These are phyloP conservation scores for Sceloporus tristichus DNA, from an alignment of 2,113 vertebrate species.

Conservation along the genomic window DNA sequence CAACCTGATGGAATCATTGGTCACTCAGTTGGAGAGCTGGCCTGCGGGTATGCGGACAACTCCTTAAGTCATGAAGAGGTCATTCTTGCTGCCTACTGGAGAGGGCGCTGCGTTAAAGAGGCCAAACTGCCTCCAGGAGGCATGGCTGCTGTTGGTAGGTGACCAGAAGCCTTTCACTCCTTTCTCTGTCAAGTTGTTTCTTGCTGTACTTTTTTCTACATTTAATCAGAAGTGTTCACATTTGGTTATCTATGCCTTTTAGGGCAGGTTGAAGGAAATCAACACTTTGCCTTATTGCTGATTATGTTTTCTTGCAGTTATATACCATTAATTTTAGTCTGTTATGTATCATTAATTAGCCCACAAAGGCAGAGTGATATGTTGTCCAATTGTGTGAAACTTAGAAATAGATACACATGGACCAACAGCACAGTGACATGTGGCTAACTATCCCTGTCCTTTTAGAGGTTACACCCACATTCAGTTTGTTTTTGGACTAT, in stretches of 20 bases:
- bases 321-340: background rate
- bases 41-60: conserved; percentile 94
- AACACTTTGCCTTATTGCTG: background rate
- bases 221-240: background rate
- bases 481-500: no score
- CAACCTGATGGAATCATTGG: conserved; percentile 92
- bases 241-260: background rate
- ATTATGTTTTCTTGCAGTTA: background rate
- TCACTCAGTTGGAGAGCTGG: conserved; percentile 94
- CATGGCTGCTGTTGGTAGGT: conserved; percentile 97
- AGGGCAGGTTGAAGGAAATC: background rate
- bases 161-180: background rate
- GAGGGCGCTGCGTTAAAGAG: conserved; percentile 92
- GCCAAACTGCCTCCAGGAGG: conserved; percentile 87
- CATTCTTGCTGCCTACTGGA: conserved; percentile 92
- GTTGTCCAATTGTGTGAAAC: background rate
- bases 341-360: background rate
- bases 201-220: background rate
- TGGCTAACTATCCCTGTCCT: background rate
- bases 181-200: background rate
- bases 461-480: background rate
- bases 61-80: conserved; percentile 90
- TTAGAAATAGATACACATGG: background rate
- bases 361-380: background rate
- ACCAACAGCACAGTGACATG: background rate